phyloP scores from a whole-genome alignment of 2,888 invertebrate species.

The Cantharis nigra region DNA sequence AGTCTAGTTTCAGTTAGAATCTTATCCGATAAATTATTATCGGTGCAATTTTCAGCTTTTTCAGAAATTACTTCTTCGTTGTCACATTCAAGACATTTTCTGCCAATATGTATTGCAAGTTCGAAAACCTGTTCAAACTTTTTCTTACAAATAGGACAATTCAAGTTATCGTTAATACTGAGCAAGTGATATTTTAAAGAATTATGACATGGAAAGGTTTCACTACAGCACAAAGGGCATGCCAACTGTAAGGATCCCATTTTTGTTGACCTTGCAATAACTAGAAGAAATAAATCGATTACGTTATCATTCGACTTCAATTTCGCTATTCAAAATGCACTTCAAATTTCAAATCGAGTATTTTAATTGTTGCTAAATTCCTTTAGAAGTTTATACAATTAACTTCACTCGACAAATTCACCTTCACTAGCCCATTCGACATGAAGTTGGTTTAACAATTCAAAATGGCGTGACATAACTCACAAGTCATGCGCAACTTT shows the following conservation, averaged over 20 bases:
- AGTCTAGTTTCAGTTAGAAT: constrained; percentile 17
- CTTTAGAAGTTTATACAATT: constrained; percentile 41
- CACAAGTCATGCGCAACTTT: background rate
- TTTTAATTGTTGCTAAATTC: constrained; percentile 43
- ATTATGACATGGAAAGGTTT: constrained; percentile 62
- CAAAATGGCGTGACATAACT: constrained; percentile 30
- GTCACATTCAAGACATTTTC: constrained; percentile 37
- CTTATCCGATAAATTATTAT: constrained; percentile 2
- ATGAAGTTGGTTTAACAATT: constrained; percentile 37
- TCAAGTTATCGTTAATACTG: constrained; percentile 62
- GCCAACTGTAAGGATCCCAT: constrained; percentile 47
- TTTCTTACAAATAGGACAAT: constrained; percentile 64
- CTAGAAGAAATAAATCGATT: background rate
- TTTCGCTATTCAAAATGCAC: background rate
- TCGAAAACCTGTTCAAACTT: constrained; percentile 60
- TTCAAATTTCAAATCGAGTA: constrained; percentile 6
- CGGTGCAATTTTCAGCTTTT: background rate
- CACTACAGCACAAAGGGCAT: constrained; percentile 70
- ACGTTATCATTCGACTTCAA: background rate
- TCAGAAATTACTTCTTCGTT: background rate
- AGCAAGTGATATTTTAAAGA: constrained; percentile 59
- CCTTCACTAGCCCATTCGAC: constrained; percentile 17
- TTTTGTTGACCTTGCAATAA: background rate
- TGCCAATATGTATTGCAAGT: constrained; percentile 64
- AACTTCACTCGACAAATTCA: constrained; percentile 45